Evolutionary conservation across 2,888 invertebrate species (phyloP), one percentile per base, ranked within the genome.

Genomic region (Macaria notata): DNA sequence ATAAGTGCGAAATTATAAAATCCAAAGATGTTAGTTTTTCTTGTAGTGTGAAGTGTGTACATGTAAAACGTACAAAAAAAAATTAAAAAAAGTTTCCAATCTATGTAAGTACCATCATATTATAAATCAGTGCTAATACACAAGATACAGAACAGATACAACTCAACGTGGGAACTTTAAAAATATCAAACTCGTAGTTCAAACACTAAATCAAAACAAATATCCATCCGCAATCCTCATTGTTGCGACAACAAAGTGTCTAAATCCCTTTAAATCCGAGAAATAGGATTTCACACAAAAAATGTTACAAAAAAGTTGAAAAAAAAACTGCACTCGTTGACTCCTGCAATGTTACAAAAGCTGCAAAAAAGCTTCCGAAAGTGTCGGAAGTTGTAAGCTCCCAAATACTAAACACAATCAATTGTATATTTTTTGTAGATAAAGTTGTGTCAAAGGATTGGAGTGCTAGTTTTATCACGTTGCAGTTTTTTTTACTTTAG

Each of bases 221-320:
- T 84, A 88, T 81, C 78, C 73, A 75, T 84, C 75, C 73, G 81
- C 83, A 84, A 84, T 79, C 70, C 81, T 83, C 83, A 87, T 89
- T 91, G 89, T 91, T 91, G 87, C 86, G 84, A 87, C 88, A 91
- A 90, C 88, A 91, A 86, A 86, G 86, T 90, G 83, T 86, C 86
- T 81, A 88, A 90, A 89, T 90, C 91, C 91, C 75, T 86, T 88
- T 81, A 88, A 91, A 90, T 87, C 88, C 88, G 87, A 88, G 83
- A 90, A 91, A 90, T 88, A 82, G 86, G 88, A 87, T 88, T 90
- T 86, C 9, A 65, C 61, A 56, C 69, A 78, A 81, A 85, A 84
- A 79, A 55, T 41, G 55, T 57, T 53, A 59, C 70, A 76, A 81
- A 84, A 58, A 53, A 46, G 9, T 36, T 41, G 9, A n/a, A 49